These are phyloP conservation scores for Brachionus koreanus DNA, from an alignment of 1,140 invertebrate genomes.

Conservation along the genomic window DNA sequence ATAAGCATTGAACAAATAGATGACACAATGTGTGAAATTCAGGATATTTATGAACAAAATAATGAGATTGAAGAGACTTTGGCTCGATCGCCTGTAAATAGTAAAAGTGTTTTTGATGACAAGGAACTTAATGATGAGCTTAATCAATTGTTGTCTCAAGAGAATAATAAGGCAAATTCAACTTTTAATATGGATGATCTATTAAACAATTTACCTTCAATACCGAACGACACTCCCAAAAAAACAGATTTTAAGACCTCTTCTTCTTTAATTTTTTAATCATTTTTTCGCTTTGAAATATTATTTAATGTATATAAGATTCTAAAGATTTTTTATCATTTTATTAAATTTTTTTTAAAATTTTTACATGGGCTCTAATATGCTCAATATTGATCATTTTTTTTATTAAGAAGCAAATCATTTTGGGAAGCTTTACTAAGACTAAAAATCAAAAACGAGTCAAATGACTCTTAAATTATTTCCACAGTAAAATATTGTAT, in stretches of 20 bases:
- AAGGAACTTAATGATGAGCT: constrained; percentile 20
- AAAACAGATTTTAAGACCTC: background rate
- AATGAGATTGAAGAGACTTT: constrained; percentile 43
- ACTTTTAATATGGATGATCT: constrained; percentile 6
- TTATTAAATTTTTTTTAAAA: too few relatives aligned
- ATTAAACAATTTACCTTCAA: constrained; percentile 10
- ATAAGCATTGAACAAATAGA: constrained; percentile 15
- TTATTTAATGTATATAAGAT: background rate
- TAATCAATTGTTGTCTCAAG: constrained; percentile 13
- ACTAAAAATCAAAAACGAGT: too few relatives aligned
- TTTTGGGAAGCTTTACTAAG: too few relatives aligned
- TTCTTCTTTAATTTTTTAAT: background rate
- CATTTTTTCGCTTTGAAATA: background rate
- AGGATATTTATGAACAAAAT: constrained; percentile 37
- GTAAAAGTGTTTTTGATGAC: constrained; percentile 19
- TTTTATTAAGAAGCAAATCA: background rate
- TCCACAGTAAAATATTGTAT: too few relatives aligned
- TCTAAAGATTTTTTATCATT: background rate
- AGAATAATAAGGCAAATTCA: background rate
- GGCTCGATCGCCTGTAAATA: background rate
- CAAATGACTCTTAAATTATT: too few relatives aligned
- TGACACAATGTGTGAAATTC: constrained; percentile 22
- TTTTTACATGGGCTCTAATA: background rate
- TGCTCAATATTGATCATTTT: background rate
- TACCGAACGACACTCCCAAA: background rate